Evolutionary conservation across 2,113 vertebrate genomes (phyloP), one percentile per base, ranked within the genome.

Genomic region (Guaruba guarouba): DNA sequence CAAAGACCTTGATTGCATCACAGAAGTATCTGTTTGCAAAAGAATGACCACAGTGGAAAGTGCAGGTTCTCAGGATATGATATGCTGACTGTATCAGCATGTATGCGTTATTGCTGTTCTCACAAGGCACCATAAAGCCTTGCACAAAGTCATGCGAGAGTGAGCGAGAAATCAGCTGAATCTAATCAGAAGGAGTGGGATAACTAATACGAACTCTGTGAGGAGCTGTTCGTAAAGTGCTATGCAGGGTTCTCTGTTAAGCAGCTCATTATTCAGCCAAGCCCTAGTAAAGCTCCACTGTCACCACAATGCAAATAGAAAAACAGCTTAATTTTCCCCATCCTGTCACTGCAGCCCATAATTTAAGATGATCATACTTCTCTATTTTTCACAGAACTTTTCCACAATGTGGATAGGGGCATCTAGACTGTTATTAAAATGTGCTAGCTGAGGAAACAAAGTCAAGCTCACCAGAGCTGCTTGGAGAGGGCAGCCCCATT

Each of bases 151-250:
- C 94, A 48, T 93, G 86, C 67, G 91, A 95, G 83, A 91, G 59
- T 77, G 93, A 95, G 91, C 80, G 93, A 95, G 94, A 96, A 92
- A 88, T 96, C 93, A 94, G 88, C 90, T 96, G 93, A 95, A 92
- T 86, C 88, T 93, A 83, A 88, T 90, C 77, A 93, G 71, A 71
- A 95, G 51, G 43, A 95, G 92, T 28, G 57, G 96, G 77, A 68
- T 95, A 91, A 97, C 92, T 96, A 93, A 89, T 79, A 79, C 1
- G 4, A 95, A 87, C 62, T 79, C 94, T 64, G 74, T 7, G 83
- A 95, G 83, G 62, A 91, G 78, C 83, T 84, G 77, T 86, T 89
- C 52, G 77, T 66, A 70, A 85, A 95, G 90, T 43, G 61, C 70
- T 78, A 83, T 9, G 33, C 85, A 84, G 66, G 19, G 35, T 46